Conservation (phyloP, 2,888 invertebrate species). For the Melinaea menophilus region DNA sequence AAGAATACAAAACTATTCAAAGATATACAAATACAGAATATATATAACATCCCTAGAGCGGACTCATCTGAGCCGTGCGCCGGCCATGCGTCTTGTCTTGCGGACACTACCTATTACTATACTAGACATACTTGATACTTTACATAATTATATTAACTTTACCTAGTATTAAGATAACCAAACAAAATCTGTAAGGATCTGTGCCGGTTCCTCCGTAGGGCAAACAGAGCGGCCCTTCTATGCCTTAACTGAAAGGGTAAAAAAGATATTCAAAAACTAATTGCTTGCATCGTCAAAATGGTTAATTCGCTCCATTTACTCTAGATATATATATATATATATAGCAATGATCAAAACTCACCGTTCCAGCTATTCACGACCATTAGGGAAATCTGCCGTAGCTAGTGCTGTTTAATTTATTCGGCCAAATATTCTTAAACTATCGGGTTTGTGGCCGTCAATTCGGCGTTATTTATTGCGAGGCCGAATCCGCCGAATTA, state of each 20-base stretch:
- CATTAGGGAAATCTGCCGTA: slow-evolving; percentile 77
- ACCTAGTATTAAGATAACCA: too few species aligned
- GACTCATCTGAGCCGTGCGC: slow-evolving; percentile 39
- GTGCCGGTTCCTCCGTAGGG: too few species aligned
- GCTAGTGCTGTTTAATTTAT: slow-evolving; percentile 73
- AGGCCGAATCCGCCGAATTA: slow-evolving; percentile 36
- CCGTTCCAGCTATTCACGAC: slow-evolving; percentile 44
- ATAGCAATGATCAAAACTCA: slow-evolving; percentile 45
- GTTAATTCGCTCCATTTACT: too few species aligned
- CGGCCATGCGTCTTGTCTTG: slow-evolving; percentile 71
- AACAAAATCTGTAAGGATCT: too few species aligned
- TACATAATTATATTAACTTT: too few species aligned
- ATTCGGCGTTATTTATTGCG: slow-evolving; percentile 65
- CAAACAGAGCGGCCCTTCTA: too few species aligned
- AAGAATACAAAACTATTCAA: neutral
- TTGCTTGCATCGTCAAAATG: neutral
- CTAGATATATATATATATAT: neutral
- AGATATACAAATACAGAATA: slow-evolving; percentile 8
- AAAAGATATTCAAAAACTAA: neutral
- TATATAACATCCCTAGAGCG: slow-evolving; percentile 43
- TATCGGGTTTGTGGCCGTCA: slow-evolving; percentile 72
- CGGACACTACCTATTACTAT: slow-evolving; percentile 46
- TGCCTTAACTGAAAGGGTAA: too few species aligned
- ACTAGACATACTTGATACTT: slow-evolving; percentile 46
- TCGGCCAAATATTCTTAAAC: slow-evolving; percentile 76